Conservation (phyloP, 2,797 vertebrate genomes). For the Xenentodon cancila region DNA sequence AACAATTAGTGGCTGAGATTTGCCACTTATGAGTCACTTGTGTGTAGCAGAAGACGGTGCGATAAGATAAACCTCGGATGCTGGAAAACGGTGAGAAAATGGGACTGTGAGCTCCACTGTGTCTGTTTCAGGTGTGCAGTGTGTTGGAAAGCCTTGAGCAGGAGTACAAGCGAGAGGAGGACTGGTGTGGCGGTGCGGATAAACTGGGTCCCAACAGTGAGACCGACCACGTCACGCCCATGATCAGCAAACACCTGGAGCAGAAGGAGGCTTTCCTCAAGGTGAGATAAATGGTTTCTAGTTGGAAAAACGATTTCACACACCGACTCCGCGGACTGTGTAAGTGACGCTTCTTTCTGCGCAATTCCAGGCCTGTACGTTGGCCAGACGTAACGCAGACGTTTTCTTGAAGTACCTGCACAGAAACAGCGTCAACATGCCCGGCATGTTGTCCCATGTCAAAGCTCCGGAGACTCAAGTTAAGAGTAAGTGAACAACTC, state of each 20-base stretch:
- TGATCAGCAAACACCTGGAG: constrained; percentile 99
- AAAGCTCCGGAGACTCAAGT: constrained; percentile 95
- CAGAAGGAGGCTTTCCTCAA: constrained; percentile 98
- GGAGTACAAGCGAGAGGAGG: constrained; percentile 98
- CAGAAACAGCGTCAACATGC: constrained; percentile 95
- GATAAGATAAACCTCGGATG: too few relatives aligned
- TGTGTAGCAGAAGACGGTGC: neutral
- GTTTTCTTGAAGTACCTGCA: constrained; percentile 95
- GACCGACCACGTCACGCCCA: constrained; percentile 95
- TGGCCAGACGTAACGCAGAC: constrained; percentile 92
- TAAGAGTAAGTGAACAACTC: constrained; percentile 86
- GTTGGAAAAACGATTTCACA: neutral
- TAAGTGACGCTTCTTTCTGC: constrained; percentile 5
- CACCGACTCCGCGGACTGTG: neutral
- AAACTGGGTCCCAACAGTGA: constrained; percentile 97
- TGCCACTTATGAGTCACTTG: neutral
- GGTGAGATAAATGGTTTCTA: constrained; percentile 70
- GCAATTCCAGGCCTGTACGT: constrained; percentile 86
- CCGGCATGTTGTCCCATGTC: constrained; percentile 92
- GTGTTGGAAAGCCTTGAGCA: constrained; percentile 98
- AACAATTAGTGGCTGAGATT: neutral
- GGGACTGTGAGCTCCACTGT: neutral
- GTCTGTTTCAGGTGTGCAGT: constrained; percentile 85
- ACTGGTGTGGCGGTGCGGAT: constrained; percentile 98
- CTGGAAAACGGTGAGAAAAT: too few relatives aligned